Percentiles rank a stretch among this genome's conserved stretches.
phyloP scores from a whole-genome alignment of 2,888 invertebrate species.

The Epirrhoe alternata region DNA sequence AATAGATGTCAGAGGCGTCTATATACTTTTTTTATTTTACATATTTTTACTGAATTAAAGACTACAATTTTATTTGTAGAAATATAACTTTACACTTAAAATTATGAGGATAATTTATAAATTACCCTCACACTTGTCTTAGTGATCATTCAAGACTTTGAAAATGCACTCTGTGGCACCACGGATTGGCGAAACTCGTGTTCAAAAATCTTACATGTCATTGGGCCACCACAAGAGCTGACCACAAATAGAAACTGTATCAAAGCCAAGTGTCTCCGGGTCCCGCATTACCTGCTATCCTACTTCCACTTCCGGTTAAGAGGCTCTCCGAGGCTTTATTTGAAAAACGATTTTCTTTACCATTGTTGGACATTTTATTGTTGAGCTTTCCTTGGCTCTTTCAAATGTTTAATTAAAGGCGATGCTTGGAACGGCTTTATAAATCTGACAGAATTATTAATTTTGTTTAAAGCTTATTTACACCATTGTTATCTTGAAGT shows the following conservation, averaged over 20 bases:
- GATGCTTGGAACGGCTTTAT: slow-evolving; percentile 21
- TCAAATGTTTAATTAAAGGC: slow-evolving; percentile 33
- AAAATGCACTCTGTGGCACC: too few relatives aligned
- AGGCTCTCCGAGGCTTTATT: slow-evolving; percentile 38
- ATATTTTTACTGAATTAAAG: too few relatives aligned
- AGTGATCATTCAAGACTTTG: too few relatives aligned
- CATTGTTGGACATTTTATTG: slow-evolving; percentile 35
- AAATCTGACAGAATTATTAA: slow-evolving; percentile 28
- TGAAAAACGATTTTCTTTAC: slow-evolving; percentile 37
- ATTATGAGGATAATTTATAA: too few relatives aligned
- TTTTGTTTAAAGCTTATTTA: too few relatives aligned
- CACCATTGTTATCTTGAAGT: too few relatives aligned
- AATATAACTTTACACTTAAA: too few relatives aligned
- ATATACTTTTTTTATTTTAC: too few relatives aligned
- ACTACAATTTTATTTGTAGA: too few relatives aligned
- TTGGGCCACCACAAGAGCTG: slow-evolving; percentile 1
- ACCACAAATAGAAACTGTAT: slow-evolving; percentile 19
- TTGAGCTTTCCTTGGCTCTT: slow-evolving; percentile 22
- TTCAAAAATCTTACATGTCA: background rate
- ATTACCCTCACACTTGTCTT: too few relatives aligned
- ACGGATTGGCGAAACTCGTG: too few relatives aligned
- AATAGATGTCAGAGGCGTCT: too few relatives aligned
- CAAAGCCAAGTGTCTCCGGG: slow-evolving; percentile 27
- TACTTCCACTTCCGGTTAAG: slow-evolving; percentile 26
- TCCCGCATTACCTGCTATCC: slow-evolving; percentile 33